Conservation (phyloP, 2,888 invertebrate species). For the Dioctria rufipes region DNA sequence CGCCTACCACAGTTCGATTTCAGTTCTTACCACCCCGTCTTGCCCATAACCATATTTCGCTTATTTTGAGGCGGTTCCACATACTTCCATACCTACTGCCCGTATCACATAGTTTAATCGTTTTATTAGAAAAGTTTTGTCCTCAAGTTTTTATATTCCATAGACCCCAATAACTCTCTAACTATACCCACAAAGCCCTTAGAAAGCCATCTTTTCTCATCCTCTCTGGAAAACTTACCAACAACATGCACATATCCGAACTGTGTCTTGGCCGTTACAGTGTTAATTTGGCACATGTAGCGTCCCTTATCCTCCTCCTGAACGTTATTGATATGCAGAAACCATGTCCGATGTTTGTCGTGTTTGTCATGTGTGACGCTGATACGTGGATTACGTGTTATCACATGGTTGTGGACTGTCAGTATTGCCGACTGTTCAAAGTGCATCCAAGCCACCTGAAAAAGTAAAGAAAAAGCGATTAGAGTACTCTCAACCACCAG, state of each 20-base stretch:
- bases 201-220: conserved; percentile 30
- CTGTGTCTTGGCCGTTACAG: conserved; percentile 92
- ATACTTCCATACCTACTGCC: background rate
- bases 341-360: conserved; percentile 87
- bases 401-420: conserved; percentile 94
- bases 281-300: conserved; percentile 96
- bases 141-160: conserved; percentile 54
- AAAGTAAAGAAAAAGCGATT: conserved; percentile 51
- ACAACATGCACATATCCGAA: conserved; percentile 94
- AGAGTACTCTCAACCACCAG: background rate
- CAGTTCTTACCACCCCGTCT: background rate
- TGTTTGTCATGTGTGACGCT: conserved; percentile 93
- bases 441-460: conserved; percentile 96
- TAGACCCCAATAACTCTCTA: background rate
- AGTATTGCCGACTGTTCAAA: conserved; percentile 94
- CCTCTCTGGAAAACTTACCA: conserved; percentile 74
- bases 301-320: conserved; percentile 92
- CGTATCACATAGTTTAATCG: conserved; percentile 58
- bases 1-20: background rate
- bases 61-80: background rate
- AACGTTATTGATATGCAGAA: conserved; percentile 92
- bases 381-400: conserved; percentile 92
- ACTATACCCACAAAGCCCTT: background rate
- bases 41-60: conserved; percentile 1
- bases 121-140: conserved; percentile 61